phyloP scores from a whole-genome alignment of 2,888 invertebrate species.

The Hydroisotoma schaefferi region DNA sequence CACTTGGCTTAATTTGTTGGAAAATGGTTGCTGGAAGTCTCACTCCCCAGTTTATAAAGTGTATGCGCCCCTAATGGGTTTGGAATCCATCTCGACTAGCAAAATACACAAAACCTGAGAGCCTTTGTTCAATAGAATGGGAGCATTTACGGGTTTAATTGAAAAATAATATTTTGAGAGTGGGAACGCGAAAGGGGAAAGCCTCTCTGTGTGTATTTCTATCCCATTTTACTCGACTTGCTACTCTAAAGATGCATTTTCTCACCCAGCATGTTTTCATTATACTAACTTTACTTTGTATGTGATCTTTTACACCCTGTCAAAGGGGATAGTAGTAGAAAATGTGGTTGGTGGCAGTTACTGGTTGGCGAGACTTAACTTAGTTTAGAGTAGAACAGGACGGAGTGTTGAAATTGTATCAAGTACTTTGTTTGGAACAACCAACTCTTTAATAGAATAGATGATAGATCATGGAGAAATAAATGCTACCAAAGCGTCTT shows the following conservation, averaged over 20 bases:
- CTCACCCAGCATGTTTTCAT: too few species aligned
- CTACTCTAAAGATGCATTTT: not conserved
- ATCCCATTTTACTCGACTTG: not conserved
- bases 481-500: too few species aligned
- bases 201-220: not conserved
- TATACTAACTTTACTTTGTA: too few species aligned
- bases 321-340: too few species aligned
- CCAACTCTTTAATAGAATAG: not conserved
- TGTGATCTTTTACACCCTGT: too few species aligned
- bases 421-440: slow-evolving; percentile 6
- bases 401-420: slow-evolving; percentile 1
- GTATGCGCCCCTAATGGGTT: slow-evolving; percentile 16
- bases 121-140: slow-evolving; percentile 4
- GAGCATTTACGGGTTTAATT: slow-evolving; percentile 41
- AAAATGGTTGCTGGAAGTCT: slow-evolving; percentile 1
- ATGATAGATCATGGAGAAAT: too few species aligned
- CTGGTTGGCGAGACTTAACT: too few species aligned
- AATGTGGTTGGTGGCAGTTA: too few species aligned
- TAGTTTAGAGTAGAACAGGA: too few species aligned
- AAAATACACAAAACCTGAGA: not conserved
- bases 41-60: slow-evolving; percentile 1
- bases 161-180: slow-evolving; percentile 49
- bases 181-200: slow-evolving; percentile 3
- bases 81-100: slow-evolving; percentile 14
- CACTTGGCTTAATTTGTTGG: not conserved